phyloP scores from a whole-genome alignment of 2,113 vertebrate genomes.

The Platanista minor region DNA sequence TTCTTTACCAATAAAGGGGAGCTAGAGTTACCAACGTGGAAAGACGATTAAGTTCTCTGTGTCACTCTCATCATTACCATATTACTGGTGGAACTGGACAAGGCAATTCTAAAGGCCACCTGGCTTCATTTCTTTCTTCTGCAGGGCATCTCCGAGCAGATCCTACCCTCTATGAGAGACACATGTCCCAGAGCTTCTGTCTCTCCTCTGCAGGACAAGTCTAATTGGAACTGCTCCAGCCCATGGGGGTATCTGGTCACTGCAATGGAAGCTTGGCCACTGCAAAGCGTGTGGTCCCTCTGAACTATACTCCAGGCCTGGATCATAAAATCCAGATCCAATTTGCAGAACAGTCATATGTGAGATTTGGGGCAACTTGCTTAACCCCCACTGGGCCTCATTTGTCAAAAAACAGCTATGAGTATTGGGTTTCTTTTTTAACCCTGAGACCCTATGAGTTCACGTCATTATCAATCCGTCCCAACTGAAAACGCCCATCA shows the following conservation, averaged over 20 bases:
- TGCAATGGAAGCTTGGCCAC: not conserved
- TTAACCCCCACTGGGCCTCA: not conserved
- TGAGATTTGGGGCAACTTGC: not conserved
- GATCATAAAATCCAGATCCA: not conserved
- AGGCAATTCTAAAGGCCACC: not conserved
- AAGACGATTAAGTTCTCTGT: not conserved
- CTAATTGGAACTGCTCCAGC: not conserved
- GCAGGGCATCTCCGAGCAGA: not conserved
- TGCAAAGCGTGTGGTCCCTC: not conserved
- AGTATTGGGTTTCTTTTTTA: not conserved
- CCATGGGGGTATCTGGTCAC: not conserved
- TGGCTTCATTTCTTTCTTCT: not conserved
- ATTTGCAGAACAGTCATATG: not conserved
- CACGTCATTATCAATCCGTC: not conserved
- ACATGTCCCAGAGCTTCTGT: accelerated
- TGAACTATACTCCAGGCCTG: not conserved
- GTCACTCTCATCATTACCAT: not conserved
- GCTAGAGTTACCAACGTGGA: not conserved
- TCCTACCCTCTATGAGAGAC: not conserved
- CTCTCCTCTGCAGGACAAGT: not conserved
- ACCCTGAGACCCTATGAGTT: not conserved
- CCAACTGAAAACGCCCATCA: not conserved
- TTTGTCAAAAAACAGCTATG: not conserved
- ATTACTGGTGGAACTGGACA: not conserved
- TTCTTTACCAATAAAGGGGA: not conserved